These are phyloP conservation scores for Carapus acus DNA, from an alignment of 2,797 vertebrate species.

Conservation along the genomic window DNA sequence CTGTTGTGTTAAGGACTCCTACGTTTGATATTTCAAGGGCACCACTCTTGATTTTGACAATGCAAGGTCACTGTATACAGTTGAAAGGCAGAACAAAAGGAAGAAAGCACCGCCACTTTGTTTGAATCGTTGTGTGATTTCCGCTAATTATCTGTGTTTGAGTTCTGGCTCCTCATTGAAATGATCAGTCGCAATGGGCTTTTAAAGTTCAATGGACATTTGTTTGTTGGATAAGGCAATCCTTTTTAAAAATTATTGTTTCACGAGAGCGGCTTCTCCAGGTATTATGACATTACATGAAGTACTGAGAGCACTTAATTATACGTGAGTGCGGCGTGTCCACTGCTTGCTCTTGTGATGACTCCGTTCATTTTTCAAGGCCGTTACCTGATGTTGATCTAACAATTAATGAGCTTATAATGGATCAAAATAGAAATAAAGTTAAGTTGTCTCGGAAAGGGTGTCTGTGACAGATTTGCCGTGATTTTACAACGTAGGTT, in stretches of 20 bases:
- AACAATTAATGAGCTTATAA: background rate
- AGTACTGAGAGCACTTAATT: too few species aligned
- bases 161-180: too few species aligned
- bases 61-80: background rate
- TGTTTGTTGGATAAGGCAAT: background rate
- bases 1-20: background rate
- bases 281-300: background rate
- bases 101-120: background rate
- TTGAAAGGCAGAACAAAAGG: background rate
- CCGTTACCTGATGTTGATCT: background rate
- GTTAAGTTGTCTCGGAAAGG: background rate
- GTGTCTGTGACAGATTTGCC: constrained; percentile 4
- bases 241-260: background rate
- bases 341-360: background rate
- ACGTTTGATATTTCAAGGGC: constrained; percentile 8
- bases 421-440: background rate
- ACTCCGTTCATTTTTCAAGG: background rate
- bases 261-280: background rate
- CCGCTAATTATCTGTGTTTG: too few species aligned
- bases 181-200: background rate
- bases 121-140: background rate
- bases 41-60: background rate
- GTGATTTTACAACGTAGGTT: too few species aligned
- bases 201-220: too few species aligned
- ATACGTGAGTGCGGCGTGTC: too few species aligned